A percentile compares a stretch with the other conserved stretches of the same genome.
Conservation (phyloP, 2,888 invertebrate species). For the Pristionchus mayeri region DNA sequence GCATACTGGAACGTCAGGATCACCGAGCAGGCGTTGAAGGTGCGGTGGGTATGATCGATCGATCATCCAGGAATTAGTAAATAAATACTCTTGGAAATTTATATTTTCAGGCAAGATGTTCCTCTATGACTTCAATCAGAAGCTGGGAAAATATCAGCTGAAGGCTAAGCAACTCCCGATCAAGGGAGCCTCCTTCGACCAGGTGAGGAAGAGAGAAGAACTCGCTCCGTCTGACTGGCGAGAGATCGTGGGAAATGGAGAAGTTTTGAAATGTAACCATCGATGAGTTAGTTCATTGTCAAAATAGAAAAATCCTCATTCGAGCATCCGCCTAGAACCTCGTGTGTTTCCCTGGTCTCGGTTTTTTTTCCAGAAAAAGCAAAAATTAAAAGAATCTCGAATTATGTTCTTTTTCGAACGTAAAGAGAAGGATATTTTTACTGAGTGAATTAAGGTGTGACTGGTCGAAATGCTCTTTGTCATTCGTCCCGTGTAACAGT, state of each 20-base stretch:
- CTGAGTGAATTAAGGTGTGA: too few species aligned
- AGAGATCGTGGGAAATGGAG: too few species aligned
- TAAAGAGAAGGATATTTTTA: neutral
- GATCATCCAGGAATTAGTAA: neutral
- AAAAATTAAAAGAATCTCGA: too few species aligned
- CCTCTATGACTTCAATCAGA: constrained; percentile 58
- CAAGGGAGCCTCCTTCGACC: constrained; percentile 41
- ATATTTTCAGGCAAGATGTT: constrained; percentile 56
- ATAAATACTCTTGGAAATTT: too few species aligned
- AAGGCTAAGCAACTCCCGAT: constrained; percentile 39
- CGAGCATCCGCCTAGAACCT: constrained; percentile 14
- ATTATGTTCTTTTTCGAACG: too few species aligned
- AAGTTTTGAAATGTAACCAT: too few species aligned
- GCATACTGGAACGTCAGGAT: constrained; percentile 54
- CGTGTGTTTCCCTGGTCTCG: too few species aligned
- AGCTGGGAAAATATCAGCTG: neutral
- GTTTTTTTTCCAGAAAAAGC: too few species aligned
- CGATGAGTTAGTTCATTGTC: neutral
- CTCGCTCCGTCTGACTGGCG: too few species aligned
- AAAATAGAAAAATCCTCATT: neutral
- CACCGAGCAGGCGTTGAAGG: neutral
- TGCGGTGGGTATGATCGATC: neutral
- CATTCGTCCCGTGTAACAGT: neutral
- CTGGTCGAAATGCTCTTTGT: too few species aligned
- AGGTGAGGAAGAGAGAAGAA: constrained; percentile 17